Conservation (phyloP, 2,888 invertebrate genomes). For the Caenorhabditis macrosperma region DNA sequence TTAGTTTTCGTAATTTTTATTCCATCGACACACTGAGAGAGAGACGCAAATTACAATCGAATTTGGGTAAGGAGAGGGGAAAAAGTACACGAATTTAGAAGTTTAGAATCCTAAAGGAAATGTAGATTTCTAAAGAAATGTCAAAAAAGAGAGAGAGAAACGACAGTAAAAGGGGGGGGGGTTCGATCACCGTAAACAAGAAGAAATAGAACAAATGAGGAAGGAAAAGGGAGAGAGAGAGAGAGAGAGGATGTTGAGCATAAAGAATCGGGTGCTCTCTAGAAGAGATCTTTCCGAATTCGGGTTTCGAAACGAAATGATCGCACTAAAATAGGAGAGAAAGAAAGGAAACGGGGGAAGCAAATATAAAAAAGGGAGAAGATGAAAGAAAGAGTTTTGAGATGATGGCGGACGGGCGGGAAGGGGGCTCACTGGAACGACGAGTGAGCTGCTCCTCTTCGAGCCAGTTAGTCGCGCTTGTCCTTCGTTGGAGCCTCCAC, state of each 20-base stretch:
- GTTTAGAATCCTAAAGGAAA: conserved; percentile 30
- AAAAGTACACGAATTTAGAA: conserved; percentile 56
- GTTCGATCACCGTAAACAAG: conserved; percentile 45
- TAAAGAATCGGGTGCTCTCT: conserved; percentile 43
- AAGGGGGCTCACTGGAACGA: conserved; percentile 8
- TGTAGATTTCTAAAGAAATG: conserved; percentile 30
- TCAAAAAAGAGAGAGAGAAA: background rate
- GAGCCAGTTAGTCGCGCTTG: conserved; percentile 39
- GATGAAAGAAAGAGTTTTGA: conserved; percentile 45
- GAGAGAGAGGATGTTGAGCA: background rate
- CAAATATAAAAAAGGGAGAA: conserved; percentile 14
- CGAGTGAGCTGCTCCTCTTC: conserved; percentile 13
- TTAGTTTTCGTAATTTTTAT: conserved; percentile 23
- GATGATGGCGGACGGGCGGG: conserved; percentile 40
- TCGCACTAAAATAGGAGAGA: conserved; percentile 37
- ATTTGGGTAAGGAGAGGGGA: conserved; percentile 21
- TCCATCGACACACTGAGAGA: conserved; percentile 53
- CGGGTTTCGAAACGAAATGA: conserved; percentile 55
- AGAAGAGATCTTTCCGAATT: conserved; percentile 56
- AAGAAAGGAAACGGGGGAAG: background rate
- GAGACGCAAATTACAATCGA: conserved; percentile 41
- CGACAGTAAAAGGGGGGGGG: background rate
- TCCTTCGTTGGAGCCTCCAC: conserved; percentile 50
- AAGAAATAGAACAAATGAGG: conserved; percentile 14
- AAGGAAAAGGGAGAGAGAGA: conserved; percentile 3